phyloP scores from a whole-genome alignment of 1,140 invertebrate species.

The Drosophila novamexicana region DNA sequence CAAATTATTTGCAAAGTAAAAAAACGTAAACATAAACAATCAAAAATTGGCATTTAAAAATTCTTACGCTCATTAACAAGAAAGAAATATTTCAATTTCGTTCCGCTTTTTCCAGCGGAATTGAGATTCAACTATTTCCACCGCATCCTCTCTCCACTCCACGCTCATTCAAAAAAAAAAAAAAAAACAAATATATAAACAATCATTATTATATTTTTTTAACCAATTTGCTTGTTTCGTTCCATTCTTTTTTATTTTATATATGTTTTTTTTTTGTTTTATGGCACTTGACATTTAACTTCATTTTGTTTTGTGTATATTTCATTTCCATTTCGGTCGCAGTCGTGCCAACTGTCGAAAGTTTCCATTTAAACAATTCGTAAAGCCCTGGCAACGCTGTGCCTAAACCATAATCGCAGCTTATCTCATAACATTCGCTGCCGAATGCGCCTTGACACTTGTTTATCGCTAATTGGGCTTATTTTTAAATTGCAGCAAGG shows the following conservation, averaged over 20 bases:
- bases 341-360: slow-evolving; percentile 20
- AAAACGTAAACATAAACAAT: slow-evolving; percentile 2
- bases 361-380: slow-evolving; percentile 5
- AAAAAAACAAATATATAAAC: neutral
- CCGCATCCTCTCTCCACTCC: slow-evolving; percentile 52
- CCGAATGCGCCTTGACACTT: neutral
- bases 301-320: slow-evolving; percentile 7
- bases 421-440: slow-evolving; percentile 15
- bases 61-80: slow-evolving; percentile 43
- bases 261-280: neutral
- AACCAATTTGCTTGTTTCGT: neutral
- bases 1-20: slow-evolving; percentile 6
- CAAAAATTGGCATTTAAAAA: slow-evolving; percentile 41
- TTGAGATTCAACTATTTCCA: slow-evolving; percentile 45
- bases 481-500: slow-evolving; percentile 66
- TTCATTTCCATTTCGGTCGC: slow-evolving; percentile 15
- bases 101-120: neutral
- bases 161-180: slow-evolving; percentile 33
- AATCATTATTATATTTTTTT: slow-evolving; percentile 17
- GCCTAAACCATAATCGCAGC: slow-evolving; percentile 34
- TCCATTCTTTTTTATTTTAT: neutral
- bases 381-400: slow-evolving; percentile 41
- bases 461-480: slow-evolving; percentile 19
- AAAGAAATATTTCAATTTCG: slow-evolving; percentile 50
- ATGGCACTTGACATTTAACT: slow-evolving; percentile 18